Percentiles rank a stretch among this genome's conserved stretches.
phyloP scores from a whole-genome alignment of 1,140 invertebrate species.

The Drosophila triauraria region DNA sequence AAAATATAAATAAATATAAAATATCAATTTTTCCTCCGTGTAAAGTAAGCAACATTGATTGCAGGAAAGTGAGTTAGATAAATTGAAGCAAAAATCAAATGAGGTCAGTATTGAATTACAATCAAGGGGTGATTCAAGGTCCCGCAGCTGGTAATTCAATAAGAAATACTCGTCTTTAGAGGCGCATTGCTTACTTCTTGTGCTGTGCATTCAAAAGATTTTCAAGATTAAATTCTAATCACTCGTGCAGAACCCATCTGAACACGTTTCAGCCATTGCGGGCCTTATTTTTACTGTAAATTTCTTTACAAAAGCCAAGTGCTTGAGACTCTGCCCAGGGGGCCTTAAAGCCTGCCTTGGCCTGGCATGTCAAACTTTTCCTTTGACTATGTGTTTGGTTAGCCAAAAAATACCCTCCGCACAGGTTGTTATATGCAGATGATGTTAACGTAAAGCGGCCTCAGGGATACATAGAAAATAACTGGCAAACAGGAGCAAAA shows the following conservation, averaged over 20 bases:
- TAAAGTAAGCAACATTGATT: conserved; percentile 26
- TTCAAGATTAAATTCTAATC: conserved; percentile 23
- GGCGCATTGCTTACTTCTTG: neutral
- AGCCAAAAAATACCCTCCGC: conserved; percentile 13
- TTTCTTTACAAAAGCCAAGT: conserved; percentile 22
- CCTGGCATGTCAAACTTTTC: conserved; percentile 42
- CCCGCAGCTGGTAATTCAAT: conserved; percentile 26
- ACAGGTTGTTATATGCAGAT: conserved; percentile 55
- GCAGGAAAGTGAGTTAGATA: conserved; percentile 21
- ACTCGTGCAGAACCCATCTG: conserved; percentile 22
- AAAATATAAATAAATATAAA: too few relatives aligned
- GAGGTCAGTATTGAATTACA: conserved; percentile 49
- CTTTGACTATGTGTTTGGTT: conserved; percentile 37
- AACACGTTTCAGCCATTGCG: conserved; percentile 31
- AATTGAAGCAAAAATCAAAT: conserved; percentile 40
- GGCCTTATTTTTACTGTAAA: neutral
- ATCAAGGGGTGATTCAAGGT: conserved; percentile 30
- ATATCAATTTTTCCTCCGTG: neutral
- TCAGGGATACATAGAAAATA: conserved; percentile 61
- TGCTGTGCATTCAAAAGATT: conserved; percentile 18
- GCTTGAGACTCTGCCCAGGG: conserved; percentile 8
- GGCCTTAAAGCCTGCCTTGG: conserved; percentile 13
- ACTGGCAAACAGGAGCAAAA: conserved; percentile 34
- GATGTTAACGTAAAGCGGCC: conserved; percentile 69
- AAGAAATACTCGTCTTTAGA: conserved; percentile 17